A percentile compares a stretch with the other conserved stretches of the same genome.
phyloP scores from a whole-genome alignment of 2,888 invertebrate genomes.

The Electrophaes corylata region DNA sequence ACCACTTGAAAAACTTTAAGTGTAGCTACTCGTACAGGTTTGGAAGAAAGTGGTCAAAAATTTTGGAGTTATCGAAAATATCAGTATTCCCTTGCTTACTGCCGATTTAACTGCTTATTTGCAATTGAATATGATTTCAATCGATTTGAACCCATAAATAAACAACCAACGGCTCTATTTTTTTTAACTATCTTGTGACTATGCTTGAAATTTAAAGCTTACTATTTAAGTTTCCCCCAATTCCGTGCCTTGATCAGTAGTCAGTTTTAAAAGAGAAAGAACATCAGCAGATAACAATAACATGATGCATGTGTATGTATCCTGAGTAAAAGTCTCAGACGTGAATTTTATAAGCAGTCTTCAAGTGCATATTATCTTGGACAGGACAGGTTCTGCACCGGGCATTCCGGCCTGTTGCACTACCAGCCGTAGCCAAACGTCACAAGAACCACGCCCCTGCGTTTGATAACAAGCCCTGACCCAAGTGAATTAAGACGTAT shows the following conservation, averaged over 20 bases:
- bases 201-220: not conserved
- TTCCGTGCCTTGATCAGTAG: conserved; percentile 6
- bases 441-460: conserved; percentile 45
- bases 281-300: conserved; percentile 25
- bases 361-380: conserved; percentile 67
- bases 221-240: not conserved
- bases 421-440: conserved; percentile 41
- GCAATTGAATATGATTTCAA: too few relatives aligned
- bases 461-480: conserved; percentile 58
- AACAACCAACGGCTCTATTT: too few relatives aligned
- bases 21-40: too few relatives aligned
- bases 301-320: conserved; percentile 17
- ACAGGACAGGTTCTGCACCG: conserved; percentile 75
- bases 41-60: not conserved
- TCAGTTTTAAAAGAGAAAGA: conserved; percentile 9
- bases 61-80: not conserved
- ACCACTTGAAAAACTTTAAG: not conserved
- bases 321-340: conserved; percentile 56
- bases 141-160: too few relatives aligned
- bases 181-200: too few relatives aligned
- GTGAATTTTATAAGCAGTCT: conserved; percentile 69
- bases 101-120: too few relatives aligned
- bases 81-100: not conserved
- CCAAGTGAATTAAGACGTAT: conserved; percentile 58
- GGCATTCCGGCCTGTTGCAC: conserved; percentile 71